Evolutionary conservation across 2,797 vertebrate species (phyloP).

Genomic region (Parotocinclus haroldoi): DNA sequence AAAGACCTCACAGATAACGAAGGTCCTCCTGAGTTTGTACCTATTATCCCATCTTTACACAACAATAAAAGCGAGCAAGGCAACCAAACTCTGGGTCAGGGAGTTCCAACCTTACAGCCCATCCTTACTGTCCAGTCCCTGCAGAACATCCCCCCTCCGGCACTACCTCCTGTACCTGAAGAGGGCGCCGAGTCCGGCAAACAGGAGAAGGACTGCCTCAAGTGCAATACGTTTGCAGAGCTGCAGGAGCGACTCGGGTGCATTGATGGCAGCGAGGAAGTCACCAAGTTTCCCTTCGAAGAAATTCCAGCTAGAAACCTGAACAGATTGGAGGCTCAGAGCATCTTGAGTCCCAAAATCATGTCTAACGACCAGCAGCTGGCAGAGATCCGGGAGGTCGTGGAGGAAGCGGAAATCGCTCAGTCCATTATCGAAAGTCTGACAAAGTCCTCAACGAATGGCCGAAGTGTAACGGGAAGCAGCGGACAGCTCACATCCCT

Average conservation of each 20-base stretch:
- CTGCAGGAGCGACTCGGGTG: constrained; percentile 94
- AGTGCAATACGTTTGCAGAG: constrained; percentile 98
- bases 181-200: constrained; percentile 64
- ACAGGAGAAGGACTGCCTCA: constrained; percentile 85
- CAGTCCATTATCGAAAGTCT: constrained; percentile 72
- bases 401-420: constrained; percentile 75
- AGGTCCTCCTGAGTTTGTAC: constrained; percentile 94
- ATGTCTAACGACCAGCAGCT: constrained; percentile 74
- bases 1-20: constrained; percentile 96
- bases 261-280: constrained; percentile 96
- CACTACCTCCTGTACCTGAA: constrained; percentile 69
- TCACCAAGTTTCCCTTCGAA: constrained; percentile 85
- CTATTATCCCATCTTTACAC: constrained; percentile 91
- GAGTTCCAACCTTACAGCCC: constrained; percentile 38
- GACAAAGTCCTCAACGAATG: constrained; percentile 59
- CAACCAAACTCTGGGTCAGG: constrained; percentile 54
- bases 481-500: constrained; percentile 63
- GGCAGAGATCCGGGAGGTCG: constrained; percentile 75
- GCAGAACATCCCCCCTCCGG: constrained; percentile 64
- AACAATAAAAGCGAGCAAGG: constrained; percentile 72
- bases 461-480: constrained; percentile 76
- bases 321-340: constrained; percentile 61
- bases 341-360: constrained; percentile 59
- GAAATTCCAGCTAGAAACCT: constrained; percentile 76
- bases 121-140: constrained; percentile 44